Base-by-base conservation (phyloP, 2,888 invertebrate species). In the Chalcosyrphus nemorum region DNA sequence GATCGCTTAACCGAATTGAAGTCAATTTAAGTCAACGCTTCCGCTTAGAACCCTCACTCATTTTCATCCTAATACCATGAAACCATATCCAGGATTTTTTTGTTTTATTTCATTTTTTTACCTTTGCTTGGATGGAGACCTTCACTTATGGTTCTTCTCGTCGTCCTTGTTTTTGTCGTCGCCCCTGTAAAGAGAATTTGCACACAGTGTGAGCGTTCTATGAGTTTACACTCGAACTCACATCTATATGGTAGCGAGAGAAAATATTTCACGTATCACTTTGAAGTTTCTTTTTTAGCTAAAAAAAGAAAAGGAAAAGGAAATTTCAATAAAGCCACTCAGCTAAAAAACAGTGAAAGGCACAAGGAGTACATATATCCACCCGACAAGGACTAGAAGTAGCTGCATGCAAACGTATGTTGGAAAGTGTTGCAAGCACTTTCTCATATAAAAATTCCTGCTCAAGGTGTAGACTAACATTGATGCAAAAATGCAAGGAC, bases 1-100 rank as follows among this genome's bases (percentile, higher is more conserved):
- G 52, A 41, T 29, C 54, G 41, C 43, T 68, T 68, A 54, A 68
- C 54, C 13, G 66, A 68, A 68, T 68, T 41, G 66, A 54, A 68
- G 66, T 68, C 66, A 54, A 54, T 68, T 68, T 54, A 68, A 54
- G 66, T 68, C 66, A 68, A 68, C 66, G 54, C 41, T 38, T 17
- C 41, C 41, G 29, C 52, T 43, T 68, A 52, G 41, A 52, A 52
- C 41, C 54, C 41, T 29, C 27, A 54, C 54, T 54, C 54, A 41
- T 19, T n/a, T 43, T 41, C 41, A 9, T 9, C 11, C 50, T 38
- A 24, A 27, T 15, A 17, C 21, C 29, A 43, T 68, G 29, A 54
- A 38, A 65, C 50, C 19, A 38, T 35, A 38, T 7, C 50, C 38
- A 65, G 24, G 15, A 52, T 32, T 38, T 13, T 35, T 65, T 24